Conservation (phyloP, 1,140 invertebrate species). For the Zelostemma sp. region DNA sequence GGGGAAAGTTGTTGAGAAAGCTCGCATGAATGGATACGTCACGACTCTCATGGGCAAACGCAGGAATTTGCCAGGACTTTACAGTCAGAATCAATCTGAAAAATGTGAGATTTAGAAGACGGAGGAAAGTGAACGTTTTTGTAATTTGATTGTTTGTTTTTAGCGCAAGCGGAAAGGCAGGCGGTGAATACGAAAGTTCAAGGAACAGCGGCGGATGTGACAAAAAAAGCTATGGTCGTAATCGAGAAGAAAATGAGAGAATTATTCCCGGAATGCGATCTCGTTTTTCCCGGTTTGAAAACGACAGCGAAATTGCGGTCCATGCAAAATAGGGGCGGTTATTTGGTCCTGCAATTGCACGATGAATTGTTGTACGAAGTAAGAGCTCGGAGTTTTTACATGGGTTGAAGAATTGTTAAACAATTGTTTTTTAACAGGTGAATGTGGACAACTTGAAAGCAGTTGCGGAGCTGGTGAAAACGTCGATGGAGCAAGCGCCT, state of each 20-base stretch:
- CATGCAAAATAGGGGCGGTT: constrained; percentile 63
- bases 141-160: too few species aligned
- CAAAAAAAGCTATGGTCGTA: constrained; percentile 89
- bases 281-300: constrained; percentile 52
- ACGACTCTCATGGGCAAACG: constrained; percentile 85
- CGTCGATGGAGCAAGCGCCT: constrained; percentile 85
- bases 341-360: constrained; percentile 90
- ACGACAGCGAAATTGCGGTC: constrained; percentile 50
- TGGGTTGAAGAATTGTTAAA: neutral
- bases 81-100: constrained; percentile 72
- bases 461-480: constrained; percentile 78
- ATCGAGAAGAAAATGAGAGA: constrained; percentile 75
- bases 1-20: constrained; percentile 76
- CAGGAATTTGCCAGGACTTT: constrained; percentile 85
- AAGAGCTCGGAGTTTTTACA: constrained; percentile 40
- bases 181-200: constrained; percentile 96
- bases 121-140: too few species aligned
- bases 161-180: constrained; percentile 92
- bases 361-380: constrained; percentile 98
- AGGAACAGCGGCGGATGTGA: constrained; percentile 95
- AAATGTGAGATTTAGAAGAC: constrained; percentile 71
- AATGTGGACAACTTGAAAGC: constrained; percentile 70
- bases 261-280: constrained; percentile 54
- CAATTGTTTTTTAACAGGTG: constrained; percentile 56
- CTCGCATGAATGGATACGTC: constrained; percentile 82